These are phyloP conservation scores for Batillaria attramentaria DNA, from an alignment of 1,140 invertebrate genomes.

Conservation along the genomic window DNA sequence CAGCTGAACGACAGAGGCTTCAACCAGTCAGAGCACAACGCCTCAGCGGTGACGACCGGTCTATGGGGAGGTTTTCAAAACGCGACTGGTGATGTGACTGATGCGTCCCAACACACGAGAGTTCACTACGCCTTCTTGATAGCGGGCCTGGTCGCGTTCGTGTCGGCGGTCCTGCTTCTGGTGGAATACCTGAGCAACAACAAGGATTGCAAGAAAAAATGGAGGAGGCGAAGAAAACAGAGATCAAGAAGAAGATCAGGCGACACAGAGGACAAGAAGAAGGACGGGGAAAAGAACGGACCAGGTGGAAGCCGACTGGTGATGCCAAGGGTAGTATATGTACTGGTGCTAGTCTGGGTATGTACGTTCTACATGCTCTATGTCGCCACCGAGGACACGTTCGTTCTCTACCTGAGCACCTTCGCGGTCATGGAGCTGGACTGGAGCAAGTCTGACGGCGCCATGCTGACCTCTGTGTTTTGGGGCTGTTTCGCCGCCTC, in stretches of 20 bases:
- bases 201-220: background rate
- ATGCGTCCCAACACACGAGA: no score
- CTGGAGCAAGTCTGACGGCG: slow-evolving; percentile 48
- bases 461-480: slow-evolving; percentile 49
- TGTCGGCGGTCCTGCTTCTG: background rate
- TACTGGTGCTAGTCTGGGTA: slow-evolving; percentile 35
- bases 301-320: no score
- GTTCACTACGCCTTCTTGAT: background rate
- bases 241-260: background rate
- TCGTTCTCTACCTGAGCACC: slow-evolving; percentile 44
- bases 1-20: no score
- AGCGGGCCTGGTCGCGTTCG: background rate
- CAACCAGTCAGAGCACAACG: no score
- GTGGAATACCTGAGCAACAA: background rate
- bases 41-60: no score
- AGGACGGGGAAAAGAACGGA: background rate
- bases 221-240: no score
- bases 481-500: slow-evolving; percentile 51
- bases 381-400: slow-evolving; percentile 52
- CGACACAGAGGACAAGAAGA: background rate
- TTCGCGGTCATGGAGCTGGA: slow-evolving; percentile 50
- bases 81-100: no score
- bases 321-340: slow-evolving; percentile 34
- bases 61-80: no score
- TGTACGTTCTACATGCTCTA: slow-evolving; percentile 42